These are phyloP conservation scores for Hippocampus comes DNA, from an alignment of 2,113 vertebrate species.

Conservation along the genomic window DNA sequence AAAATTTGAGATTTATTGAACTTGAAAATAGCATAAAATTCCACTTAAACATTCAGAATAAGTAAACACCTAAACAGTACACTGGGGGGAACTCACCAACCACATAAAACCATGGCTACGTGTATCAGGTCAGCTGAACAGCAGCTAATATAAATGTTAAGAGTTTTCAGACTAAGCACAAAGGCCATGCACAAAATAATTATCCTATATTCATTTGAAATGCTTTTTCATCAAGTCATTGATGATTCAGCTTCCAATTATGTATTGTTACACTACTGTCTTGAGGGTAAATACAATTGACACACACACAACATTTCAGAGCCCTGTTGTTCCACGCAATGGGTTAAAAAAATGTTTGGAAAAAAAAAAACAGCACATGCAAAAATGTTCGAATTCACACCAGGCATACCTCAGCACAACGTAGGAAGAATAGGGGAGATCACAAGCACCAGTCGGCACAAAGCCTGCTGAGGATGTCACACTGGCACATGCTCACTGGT, in stretches of 20 bases:
- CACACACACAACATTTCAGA: conserved; percentile 24
- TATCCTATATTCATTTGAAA: conserved; percentile 46
- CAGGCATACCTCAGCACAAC: conserved; percentile 12
- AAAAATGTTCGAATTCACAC: conserved; percentile 13
- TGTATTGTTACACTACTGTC: conserved; percentile 5
- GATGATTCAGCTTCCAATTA: conserved; percentile 24
- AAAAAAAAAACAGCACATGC: conserved; percentile 24
- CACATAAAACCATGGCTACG: conserved; percentile 61
- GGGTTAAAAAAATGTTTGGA: background rate
- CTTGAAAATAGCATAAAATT: conserved; percentile 55
- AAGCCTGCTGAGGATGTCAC: conserved; percentile 34
- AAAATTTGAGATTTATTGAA: conserved; percentile 70
- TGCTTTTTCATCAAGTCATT: conserved; percentile 36
- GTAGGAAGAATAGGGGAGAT: conserved; percentile 19
- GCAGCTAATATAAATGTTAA: conserved; percentile 27
- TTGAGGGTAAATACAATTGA: conserved; percentile 6
- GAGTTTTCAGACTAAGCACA: conserved; percentile 42
- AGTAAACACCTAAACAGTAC: conserved; percentile 50
- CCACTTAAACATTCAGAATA: conserved; percentile 43
- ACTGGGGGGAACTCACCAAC: conserved; percentile 59
- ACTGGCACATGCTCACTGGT: conserved; percentile 41
- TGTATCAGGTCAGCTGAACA: conserved; percentile 41
- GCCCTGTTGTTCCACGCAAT: conserved; percentile 32
- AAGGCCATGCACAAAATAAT: conserved; percentile 55
- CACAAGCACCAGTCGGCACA: conserved; percentile 38